A percentile compares a stretch with the other conserved stretches of the same genome.
Conservation (phyloP, 2,113 vertebrate species). For the Budorcas taxicolor region DNA sequence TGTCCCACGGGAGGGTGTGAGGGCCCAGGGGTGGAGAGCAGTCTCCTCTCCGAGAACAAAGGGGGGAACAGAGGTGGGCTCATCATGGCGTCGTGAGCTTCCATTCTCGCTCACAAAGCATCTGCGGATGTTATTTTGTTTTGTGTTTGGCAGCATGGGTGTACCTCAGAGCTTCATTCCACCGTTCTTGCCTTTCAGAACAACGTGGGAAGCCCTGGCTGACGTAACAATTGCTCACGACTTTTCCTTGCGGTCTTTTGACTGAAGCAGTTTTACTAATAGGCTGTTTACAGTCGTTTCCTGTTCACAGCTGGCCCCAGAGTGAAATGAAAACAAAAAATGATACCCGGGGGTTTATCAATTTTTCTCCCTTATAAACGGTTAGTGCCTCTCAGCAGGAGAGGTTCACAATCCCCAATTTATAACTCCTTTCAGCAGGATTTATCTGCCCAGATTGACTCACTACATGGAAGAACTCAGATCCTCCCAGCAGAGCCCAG, state of each 20-base stretch:
- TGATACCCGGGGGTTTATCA: slow-evolving; percentile 65
- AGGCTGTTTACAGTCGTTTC: slow-evolving; percentile 67
- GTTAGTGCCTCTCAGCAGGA: slow-evolving; percentile 63
- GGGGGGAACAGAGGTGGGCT: accelerated
- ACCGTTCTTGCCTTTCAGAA: background rate
- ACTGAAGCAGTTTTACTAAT: slow-evolving; percentile 53
- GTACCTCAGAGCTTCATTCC: background rate
- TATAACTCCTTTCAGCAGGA: slow-evolving; percentile 34
- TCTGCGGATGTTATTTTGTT: background rate
- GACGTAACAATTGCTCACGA: slow-evolving; percentile 14
- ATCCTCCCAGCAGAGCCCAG: background rate
- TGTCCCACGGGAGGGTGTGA: background rate
- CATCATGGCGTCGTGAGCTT: accelerated
- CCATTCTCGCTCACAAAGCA: background rate
- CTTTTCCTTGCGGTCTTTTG: background rate
- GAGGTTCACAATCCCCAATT: slow-evolving; percentile 35
- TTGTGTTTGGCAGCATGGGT: background rate
- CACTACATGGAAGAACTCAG: slow-evolving; percentile 31
- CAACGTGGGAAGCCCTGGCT: background rate
- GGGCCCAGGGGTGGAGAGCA: background rate
- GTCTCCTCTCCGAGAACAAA: too few species aligned
- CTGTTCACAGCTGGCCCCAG: slow-evolving; percentile 51
- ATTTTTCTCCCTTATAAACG: slow-evolving; percentile 68
- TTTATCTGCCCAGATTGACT: slow-evolving; percentile 42
- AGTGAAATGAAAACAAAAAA: slow-evolving; percentile 65